Evolutionary conservation across 1,140 invertebrate species (phyloP), one percentile per base, ranked within the genome.

Genomic region (Papilio polytes): DNA sequence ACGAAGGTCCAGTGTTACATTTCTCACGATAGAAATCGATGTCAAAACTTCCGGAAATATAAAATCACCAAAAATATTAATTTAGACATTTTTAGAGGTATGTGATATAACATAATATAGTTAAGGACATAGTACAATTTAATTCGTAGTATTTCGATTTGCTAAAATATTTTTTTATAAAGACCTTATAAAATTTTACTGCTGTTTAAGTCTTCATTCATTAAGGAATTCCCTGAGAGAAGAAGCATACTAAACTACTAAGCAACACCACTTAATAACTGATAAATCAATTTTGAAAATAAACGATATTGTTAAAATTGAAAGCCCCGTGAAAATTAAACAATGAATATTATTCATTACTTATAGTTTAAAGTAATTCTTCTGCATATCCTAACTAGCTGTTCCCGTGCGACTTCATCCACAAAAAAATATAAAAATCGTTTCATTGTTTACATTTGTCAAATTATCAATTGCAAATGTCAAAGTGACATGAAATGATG

Each of bases 1-100:
- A 56, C 18, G n/a, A 56, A 56, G 53, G 53, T n/a, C n/a, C 4
- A 20, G 53, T 56, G 53, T 76, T 74, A 22, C 26, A 80, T 76
- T 81, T 80, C 78, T 36, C 74, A 80, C 20, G 44, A 78, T 63
- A 81, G 63, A 53, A 78, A 78, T 46, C 22, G 20, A 72, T 51
- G 79, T 73, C 48, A 74, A 78, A 46, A 73, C 76, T 26, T 53
- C 36, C 44, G 18, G 72, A 70, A 51, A 46, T 72, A n/a, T 80
- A 76, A 13, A 72, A 15, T 80, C 26, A 18, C 41, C 20, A 79
- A 82, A 48, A 48, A 41, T 41, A 48, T 76, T 48, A 51, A 15
- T 51, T 0, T 51, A 51, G 15, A 51, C 13, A 18, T 18, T 18
- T 51, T 18, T 56, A 56, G 8, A n/a, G 53, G 3, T 51, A 36